These are phyloP conservation scores for Brachyalestes nurse DNA, from an alignment of 2,797 vertebrate species.

Conservation along the genomic window DNA sequence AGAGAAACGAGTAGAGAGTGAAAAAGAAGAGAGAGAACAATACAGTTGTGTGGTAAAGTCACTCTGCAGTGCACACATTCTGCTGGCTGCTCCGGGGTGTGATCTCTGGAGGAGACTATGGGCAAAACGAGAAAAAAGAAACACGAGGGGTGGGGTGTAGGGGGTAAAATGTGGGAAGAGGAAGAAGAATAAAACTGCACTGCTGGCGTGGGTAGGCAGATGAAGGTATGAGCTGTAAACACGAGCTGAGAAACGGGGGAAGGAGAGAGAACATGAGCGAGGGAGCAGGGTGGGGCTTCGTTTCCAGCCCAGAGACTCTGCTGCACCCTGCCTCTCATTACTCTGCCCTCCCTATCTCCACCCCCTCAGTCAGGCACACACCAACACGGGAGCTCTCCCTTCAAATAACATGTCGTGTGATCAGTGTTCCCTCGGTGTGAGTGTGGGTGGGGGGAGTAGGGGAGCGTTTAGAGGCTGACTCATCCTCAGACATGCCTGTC, in stretches of 20 bases:
- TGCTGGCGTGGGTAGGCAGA: slow-evolving; percentile 2
- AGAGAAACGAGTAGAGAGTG: too few relatives aligned
- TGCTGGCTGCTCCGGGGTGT: slow-evolving; percentile 8
- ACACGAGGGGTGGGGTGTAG: background rate
- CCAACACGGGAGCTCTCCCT: background rate
- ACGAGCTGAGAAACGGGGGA: background rate
- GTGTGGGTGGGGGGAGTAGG: slow-evolving; percentile 10
- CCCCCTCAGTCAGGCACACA: background rate
- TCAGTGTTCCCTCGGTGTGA: background rate
- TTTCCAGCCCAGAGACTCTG: slow-evolving; percentile 42
- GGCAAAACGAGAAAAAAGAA: slow-evolving; percentile 2
- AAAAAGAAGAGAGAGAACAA: too few relatives aligned
- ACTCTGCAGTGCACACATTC: slow-evolving; percentile 22
- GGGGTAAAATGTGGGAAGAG: slow-evolving; percentile 15
- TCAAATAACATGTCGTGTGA: background rate
- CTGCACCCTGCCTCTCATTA: slow-evolving; percentile 47
- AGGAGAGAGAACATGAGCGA: background rate
- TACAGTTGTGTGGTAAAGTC: background rate
- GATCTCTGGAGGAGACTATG: slow-evolving; percentile 5
- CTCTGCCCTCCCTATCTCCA: background rate
- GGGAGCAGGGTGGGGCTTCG: slow-evolving; percentile 58
- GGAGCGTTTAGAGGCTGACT: slow-evolving; percentile 46
- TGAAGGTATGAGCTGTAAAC: slow-evolving; percentile 10
- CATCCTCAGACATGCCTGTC: slow-evolving; percentile 17
- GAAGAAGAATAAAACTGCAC: background rate